These are phyloP conservation scores for Drosophila azteca DNA, from an alignment of 1,140 invertebrate genomes.

Conservation along the genomic window DNA sequence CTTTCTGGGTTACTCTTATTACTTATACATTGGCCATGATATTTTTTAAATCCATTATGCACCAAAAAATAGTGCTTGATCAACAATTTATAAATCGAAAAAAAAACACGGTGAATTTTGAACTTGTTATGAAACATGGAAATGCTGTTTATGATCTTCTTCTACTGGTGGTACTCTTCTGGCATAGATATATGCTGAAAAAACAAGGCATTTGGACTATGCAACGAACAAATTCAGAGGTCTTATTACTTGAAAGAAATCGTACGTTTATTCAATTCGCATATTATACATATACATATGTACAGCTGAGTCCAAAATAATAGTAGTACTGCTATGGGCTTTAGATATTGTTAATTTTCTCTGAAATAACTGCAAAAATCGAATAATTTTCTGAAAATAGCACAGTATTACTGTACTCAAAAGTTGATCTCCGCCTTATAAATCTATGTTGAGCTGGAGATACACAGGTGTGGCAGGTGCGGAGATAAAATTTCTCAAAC, in stretches of 20 bases:
- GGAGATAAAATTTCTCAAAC: too few species aligned
- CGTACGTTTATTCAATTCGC: slow-evolving; percentile 10
- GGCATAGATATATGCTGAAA: slow-evolving; percentile 91
- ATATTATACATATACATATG: not conserved
- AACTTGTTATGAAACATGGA: slow-evolving; percentile 93
- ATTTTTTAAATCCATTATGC: slow-evolving; percentile 96
- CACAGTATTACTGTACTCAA: too few species aligned
- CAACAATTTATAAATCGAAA: slow-evolving; percentile 86
- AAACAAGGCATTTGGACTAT: slow-evolving; percentile 70
- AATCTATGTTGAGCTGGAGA: too few species aligned
- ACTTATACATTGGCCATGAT: slow-evolving; percentile 98
- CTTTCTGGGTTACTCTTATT: slow-evolving; percentile 98
- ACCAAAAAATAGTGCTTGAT: slow-evolving; percentile 95
- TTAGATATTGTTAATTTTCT: too few species aligned
- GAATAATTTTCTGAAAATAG: too few species aligned
- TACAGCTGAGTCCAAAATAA: too few species aligned
- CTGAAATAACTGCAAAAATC: too few species aligned
- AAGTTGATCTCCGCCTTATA: too few species aligned
- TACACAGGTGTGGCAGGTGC: too few species aligned
- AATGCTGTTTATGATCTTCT: slow-evolving; percentile 95
- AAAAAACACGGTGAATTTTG: slow-evolving; percentile 92
- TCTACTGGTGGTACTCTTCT: slow-evolving; percentile 95
- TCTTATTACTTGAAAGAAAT: slow-evolving; percentile 9
- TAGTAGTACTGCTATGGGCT: too few species aligned
- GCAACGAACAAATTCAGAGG: slow-evolving; percentile 29